A percentile compares a stretch with the other conserved stretches of the same genome.
These are phyloP conservation scores for Drymonia ruficornis DNA, from an alignment of 2,888 invertebrate species.

Conservation along the genomic window DNA sequence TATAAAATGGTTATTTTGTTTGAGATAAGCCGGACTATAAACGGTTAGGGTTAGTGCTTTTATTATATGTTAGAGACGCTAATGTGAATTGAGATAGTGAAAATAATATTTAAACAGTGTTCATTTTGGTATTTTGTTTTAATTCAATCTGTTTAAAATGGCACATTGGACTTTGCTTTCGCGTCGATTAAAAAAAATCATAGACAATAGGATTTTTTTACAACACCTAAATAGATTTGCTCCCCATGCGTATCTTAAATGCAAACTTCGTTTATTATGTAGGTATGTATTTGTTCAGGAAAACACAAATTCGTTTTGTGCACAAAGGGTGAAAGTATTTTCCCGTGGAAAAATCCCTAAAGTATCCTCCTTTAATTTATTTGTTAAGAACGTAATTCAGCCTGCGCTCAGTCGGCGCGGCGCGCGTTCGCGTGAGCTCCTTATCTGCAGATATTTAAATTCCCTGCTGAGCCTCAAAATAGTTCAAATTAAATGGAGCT, in stretches of 20 bases:
- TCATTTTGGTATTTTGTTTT: not conserved
- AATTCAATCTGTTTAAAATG: not conserved
- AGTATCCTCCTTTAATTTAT: slow-evolving; percentile 60
- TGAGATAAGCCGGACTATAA: slow-evolving; percentile 30
- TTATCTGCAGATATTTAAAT: slow-evolving; percentile 81
- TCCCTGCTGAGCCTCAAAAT: slow-evolving; percentile 72
- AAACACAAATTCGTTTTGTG: slow-evolving; percentile 10
- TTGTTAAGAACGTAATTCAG: slow-evolving; percentile 71
- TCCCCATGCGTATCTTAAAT: too few species aligned
- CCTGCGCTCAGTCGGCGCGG: slow-evolving; percentile 13
- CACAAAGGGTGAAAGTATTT: slow-evolving; percentile 16
- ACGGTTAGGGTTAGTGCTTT: slow-evolving; percentile 13
- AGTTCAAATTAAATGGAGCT: slow-evolving; percentile 78
- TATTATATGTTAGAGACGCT: not conserved
- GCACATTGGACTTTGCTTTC: too few species aligned
- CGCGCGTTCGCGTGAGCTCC: slow-evolving; percentile 77
- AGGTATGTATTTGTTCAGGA: not conserved
- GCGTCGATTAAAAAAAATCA: too few species aligned
- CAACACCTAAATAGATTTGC: too few species aligned
- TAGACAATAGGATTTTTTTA: too few species aligned
- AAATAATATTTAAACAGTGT: too few species aligned
- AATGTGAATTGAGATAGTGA: not conserved
- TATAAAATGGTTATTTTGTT: slow-evolving; percentile 12
- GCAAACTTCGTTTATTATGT: too few species aligned
- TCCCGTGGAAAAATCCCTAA: slow-evolving; percentile 35